A percentile compares a stretch with the other conserved stretches of the same genome.
Evolutionary conservation across 2,113 vertebrate genomes (phyloP).

Genomic region (Upupa epops): DNA sequence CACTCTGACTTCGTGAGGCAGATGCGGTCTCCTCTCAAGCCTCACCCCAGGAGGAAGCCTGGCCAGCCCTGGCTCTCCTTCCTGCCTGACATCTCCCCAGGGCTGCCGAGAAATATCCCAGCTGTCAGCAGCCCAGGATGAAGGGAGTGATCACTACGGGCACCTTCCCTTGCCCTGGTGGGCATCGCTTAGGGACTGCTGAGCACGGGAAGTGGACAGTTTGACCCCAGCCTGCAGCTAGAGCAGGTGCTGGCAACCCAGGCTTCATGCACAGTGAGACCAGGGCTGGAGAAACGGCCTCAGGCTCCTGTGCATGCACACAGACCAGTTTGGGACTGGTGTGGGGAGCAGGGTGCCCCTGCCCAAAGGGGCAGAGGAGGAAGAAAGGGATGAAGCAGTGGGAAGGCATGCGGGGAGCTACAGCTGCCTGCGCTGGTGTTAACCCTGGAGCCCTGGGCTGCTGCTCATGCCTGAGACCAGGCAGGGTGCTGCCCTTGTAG

Average conservation of each 20-base stretch:
- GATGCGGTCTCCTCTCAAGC: background rate
- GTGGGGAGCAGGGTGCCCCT: background rate
- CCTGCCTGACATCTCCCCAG: background rate
- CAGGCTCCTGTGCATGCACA: fast-evolving
- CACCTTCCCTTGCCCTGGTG: background rate
- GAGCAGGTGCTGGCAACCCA: background rate
- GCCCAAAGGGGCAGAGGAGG: background rate
- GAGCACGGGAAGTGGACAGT: background rate
- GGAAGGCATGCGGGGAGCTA: background rate
- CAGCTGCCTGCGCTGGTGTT: background rate
- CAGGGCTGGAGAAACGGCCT: fast-evolving
- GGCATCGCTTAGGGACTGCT: background rate
- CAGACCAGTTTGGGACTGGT: background rate
- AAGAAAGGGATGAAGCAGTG: background rate
- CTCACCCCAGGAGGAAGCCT: background rate
- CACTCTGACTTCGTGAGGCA: background rate
- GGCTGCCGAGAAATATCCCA: background rate
- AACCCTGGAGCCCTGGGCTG: background rate
- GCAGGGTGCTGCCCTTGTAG: background rate
- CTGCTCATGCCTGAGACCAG: background rate
- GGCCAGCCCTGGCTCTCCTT: background rate
- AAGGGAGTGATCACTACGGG: background rate
- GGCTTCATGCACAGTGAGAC: background rate
- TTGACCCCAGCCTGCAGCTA: background rate
- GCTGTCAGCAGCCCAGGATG: background rate